Evolutionary conservation across 2,888 invertebrate genomes (phyloP).

Genomic region (Rambutsinella grinnellia): DNA sequence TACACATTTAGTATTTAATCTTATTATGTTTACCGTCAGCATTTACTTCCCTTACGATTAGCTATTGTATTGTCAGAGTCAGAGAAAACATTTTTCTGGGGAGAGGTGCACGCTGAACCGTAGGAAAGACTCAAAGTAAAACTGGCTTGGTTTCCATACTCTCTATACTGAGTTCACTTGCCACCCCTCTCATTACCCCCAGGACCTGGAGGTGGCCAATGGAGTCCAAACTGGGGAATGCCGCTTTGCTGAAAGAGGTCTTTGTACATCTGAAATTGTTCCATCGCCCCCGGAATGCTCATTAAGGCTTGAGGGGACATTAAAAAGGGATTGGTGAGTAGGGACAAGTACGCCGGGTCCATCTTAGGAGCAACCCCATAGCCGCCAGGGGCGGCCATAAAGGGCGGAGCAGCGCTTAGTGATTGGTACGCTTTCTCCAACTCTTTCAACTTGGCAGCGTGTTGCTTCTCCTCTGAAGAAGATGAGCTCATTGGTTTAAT

Average conservation of each 20-base stretch:
- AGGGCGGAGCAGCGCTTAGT: slow-evolving; percentile 21
- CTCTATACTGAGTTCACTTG: too few species aligned
- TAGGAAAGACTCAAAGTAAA: too few species aligned
- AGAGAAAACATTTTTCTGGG: too few species aligned
- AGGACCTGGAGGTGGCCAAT: slow-evolving; percentile 54
- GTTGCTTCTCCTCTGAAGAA: slow-evolving; percentile 39
- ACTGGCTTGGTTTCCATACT: too few species aligned
- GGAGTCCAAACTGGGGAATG: slow-evolving; percentile 51
- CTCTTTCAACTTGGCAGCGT: slow-evolving; percentile 29
- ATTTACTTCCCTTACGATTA: too few species aligned
- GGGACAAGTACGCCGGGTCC: slow-evolving; percentile 58
- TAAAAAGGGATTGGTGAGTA: slow-evolving; percentile 55
- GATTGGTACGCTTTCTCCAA: slow-evolving; percentile 45
- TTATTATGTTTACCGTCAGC: too few species aligned
- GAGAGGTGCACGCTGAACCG: too few species aligned
- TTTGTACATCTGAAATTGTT: slow-evolving; percentile 73
- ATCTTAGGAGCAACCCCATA: slow-evolving; percentile 53
- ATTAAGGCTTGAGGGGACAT: slow-evolving; percentile 58
- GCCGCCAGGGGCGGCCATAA: neutral
- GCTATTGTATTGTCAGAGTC: too few species aligned
- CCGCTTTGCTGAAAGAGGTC: slow-evolving; percentile 69
- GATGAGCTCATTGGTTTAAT: slow-evolving; percentile 32
- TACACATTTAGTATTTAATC: too few species aligned
- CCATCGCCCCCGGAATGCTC: slow-evolving; percentile 71
- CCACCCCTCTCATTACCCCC: slow-evolving; percentile 17